phyloP scores from a whole-genome alignment of 2,797 vertebrate genomes.

The Karalla daura region DNA sequence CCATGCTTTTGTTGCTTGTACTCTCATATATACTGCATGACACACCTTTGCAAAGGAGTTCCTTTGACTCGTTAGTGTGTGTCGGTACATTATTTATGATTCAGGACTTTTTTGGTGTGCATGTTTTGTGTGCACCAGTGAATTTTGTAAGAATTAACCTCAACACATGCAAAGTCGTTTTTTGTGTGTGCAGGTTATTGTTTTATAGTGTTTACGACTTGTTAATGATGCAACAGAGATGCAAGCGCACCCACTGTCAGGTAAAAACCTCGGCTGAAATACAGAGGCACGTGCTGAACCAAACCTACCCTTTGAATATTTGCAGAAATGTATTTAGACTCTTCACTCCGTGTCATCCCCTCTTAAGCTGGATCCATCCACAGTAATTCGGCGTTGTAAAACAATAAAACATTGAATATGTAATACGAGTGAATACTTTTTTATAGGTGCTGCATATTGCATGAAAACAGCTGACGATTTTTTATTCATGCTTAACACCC shows the following conservation, averaged over 20 bases:
- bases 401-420: not conserved
- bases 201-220: conserved; percentile 8
- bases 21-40: not conserved
- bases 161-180: conserved; percentile 8
- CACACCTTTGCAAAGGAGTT: not conserved
- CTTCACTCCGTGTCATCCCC: not conserved
- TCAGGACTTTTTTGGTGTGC: not conserved
- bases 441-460: not conserved
- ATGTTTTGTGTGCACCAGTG: not conserved
- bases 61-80: not conserved
- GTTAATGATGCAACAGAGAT: conserved; percentile 57
- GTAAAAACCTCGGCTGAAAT: conserved; percentile 7
- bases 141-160: conserved; percentile 15
- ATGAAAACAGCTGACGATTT: not conserved
- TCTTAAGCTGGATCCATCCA: not conserved
- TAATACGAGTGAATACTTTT: not conserved
- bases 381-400: not conserved
- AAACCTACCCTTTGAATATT: conserved; percentile 6
- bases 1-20: not conserved
- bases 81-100: conserved; percentile 14
- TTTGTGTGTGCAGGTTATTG: not conserved
- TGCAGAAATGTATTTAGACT: conserved; percentile 4
- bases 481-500: not conserved
- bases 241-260: conserved; percentile 42
- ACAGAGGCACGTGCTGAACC: not conserved